phyloP scores from a whole-genome alignment of 2,797 vertebrate genomes.

The Heteromormyrus szaboi region DNA sequence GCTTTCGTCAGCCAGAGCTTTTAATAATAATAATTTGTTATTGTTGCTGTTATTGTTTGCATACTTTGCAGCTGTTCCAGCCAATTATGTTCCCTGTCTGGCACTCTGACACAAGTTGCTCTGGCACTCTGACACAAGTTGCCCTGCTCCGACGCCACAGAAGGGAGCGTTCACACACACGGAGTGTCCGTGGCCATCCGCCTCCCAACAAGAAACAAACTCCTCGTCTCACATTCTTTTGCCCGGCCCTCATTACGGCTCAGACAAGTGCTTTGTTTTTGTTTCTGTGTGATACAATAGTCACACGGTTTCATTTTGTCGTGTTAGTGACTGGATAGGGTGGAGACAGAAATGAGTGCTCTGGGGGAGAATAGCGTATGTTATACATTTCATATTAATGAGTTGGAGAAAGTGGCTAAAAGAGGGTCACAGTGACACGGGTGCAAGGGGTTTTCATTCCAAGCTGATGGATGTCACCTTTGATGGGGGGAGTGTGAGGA shows the following conservation, averaged over 20 bases:
- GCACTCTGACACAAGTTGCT: not conserved
- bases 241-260: not conserved
- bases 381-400: constrained; percentile 13
- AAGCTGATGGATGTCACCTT: constrained; percentile 54
- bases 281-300: not conserved
- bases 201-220: not conserved
- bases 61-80: constrained; percentile 1
- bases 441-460: constrained; percentile 39
- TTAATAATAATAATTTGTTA: constrained; percentile 14
- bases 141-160: not conserved
- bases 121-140: not conserved
- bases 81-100: not conserved
- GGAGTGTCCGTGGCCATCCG: too few relatives aligned
- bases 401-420: not conserved
- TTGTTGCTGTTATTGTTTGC: constrained; percentile 15
- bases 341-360: not conserved
- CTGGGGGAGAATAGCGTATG: not conserved
- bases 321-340: not conserved
- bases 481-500: constrained; percentile 51
- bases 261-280: constrained; percentile 6
- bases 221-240: not conserved
- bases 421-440: constrained; percentile 35
- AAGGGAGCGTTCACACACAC: not conserved
- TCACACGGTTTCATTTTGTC: not conserved
- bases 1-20: not conserved